phyloP scores from a whole-genome alignment of 2,113 vertebrate species.

The Thermophis baileyi region DNA sequence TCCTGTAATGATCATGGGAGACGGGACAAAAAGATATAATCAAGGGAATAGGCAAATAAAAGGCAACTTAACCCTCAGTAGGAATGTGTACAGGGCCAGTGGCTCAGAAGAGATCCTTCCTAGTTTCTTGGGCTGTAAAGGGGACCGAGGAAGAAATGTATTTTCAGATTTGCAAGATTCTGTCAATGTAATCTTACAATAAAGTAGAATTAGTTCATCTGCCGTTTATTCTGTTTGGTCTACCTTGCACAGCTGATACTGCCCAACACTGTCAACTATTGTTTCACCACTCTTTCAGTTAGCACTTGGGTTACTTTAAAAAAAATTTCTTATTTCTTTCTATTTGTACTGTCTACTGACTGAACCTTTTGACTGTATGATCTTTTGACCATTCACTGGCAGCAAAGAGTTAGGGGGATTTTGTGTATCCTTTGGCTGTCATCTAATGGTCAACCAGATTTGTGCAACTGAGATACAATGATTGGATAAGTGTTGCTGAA shows the following conservation, averaged over 20 bases:
- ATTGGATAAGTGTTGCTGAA: background rate
- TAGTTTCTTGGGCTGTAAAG: background rate
- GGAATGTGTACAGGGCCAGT: background rate
- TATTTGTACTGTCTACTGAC: background rate
- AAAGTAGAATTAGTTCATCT: background rate
- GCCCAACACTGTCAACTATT: background rate
- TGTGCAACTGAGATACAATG: background rate
- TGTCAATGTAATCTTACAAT: background rate
- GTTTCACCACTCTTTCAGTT: background rate
- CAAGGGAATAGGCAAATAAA: background rate
- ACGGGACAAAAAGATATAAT: background rate
- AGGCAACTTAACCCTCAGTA: background rate
- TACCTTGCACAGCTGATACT: background rate
- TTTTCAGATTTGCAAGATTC: background rate
- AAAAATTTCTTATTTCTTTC: background rate
- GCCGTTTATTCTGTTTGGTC: background rate
- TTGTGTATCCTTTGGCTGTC: background rate
- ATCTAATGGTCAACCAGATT: background rate
- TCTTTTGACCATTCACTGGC: background rate
- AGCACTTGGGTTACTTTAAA: background rate
- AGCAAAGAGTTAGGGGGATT: background rate
- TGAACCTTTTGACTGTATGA: background rate
- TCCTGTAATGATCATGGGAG: background rate
- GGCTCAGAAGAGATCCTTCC: background rate
- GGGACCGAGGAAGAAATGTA: background rate